Base-by-base conservation (phyloP, 2,797 vertebrate species). In the Helostoma temminkii region DNA sequence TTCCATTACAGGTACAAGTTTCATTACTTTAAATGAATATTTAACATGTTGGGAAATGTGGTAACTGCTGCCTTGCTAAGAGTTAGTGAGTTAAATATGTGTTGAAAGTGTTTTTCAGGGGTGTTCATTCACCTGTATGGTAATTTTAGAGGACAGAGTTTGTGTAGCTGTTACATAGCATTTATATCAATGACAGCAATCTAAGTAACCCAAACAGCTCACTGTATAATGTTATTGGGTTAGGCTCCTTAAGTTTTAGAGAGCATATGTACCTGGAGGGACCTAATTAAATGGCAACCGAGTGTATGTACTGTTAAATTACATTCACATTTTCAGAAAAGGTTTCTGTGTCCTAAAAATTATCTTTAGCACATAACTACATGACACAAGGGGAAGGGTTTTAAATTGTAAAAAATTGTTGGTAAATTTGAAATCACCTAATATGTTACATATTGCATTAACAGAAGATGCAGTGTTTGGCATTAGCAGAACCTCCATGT, bases 401-500 rank as follows among this genome's bases (percentile, higher is more conserved):
- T 68, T 18, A 11, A 42, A 26, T 19, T 21, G 26, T 34, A 24
- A 45, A 54, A 39, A 57, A n/a, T n/a, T n/a, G 25, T 10, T 32
- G 36, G 48, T 25, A 59, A 66, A 34, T 22, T 66, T 65, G 45
- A 43, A 53, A 66, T 34, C 42, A 46, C 46, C 58, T 39, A 25
- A 49, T 22, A n/a, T 21, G 34, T 25, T 68, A 54, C 6, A 42
- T 52, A 30, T 53, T 52, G 39, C 70, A 64, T 21, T 68, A 66
- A 63, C 34, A 61, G 65, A 69, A 76, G 62, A 65, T 62, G 63
- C 56, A 56, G 58, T 4, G 19, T 28, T 26, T 12, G 26, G 24
- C 55, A 67, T 50, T 41, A 65, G 64, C 53, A 80, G 60, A 83
- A 56, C 18, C 7, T 69, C 63, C 63, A 64, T 61, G 53, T 55